Evolutionary conservation across 2,888 invertebrate genomes (phyloP).

Genomic region (Neoascia interrupta): DNA sequence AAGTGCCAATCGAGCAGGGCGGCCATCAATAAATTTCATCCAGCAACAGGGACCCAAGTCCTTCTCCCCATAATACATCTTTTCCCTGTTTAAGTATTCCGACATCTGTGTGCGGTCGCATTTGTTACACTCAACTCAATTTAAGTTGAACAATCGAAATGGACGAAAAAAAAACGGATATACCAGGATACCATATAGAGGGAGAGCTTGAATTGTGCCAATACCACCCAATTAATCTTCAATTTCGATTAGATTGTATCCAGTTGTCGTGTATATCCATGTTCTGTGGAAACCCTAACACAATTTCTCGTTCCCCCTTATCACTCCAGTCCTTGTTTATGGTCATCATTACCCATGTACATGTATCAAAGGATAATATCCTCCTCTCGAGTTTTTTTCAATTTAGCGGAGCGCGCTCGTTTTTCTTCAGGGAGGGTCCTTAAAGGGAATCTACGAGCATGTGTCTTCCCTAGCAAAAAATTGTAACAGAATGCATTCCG

Average conservation of each 20-base stretch:
- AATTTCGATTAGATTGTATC: conserved; percentile 65
- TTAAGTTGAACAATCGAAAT: conserved; percentile 27
- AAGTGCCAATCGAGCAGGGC: too few relatives aligned
- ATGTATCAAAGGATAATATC: conserved; percentile 47
- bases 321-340: conserved; percentile 37
- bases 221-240: conserved; percentile 62
- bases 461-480: not conserved
- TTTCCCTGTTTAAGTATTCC: conserved; percentile 26
- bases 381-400: conserved; percentile 38
- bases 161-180: too few relatives aligned
- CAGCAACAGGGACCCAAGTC: too few relatives aligned
- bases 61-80: too few relatives aligned
- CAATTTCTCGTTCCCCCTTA: not conserved
- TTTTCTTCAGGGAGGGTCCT: conserved; percentile 5
- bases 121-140: conserved; percentile 53
- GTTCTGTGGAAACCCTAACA: conserved; percentile 33
- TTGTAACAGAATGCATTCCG: conserved; percentile 27
- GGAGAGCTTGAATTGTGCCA: conserved; percentile 35
- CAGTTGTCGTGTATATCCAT: conserved; percentile 55
- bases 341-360: conserved; percentile 50
- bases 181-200: too few relatives aligned
- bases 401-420: conserved; percentile 14
- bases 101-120: conserved; percentile 48
- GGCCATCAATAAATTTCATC: too few relatives aligned
- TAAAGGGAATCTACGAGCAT: conserved; percentile 10